Evolutionary conservation across 2,797 vertebrate genomes (phyloP), one percentile per base, ranked within the genome.

Genomic region (Xiphophorus birchmanni): DNA sequence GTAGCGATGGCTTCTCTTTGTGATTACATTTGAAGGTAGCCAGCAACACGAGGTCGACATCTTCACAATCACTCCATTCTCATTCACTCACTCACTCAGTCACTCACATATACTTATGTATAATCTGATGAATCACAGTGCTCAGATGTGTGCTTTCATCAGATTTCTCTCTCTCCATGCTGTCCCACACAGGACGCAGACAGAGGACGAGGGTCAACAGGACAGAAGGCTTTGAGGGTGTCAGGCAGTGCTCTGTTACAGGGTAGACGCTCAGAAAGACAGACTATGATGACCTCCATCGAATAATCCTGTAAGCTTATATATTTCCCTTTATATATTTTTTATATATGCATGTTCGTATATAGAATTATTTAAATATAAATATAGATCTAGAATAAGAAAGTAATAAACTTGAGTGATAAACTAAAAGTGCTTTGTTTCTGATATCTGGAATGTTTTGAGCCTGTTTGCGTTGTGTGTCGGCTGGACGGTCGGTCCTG

Each of bases 211-310:
- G 90, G 91, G 90, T 89, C 80, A 82, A 93, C 88, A 23, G 82
- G 90, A 94, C 94, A 91, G 86, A 95, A 95, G 95, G 94, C 94
- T 93, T 93, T 91, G 75, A 86, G 91, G 94, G 91, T 92, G 89
- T 94, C 89, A 93, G 94, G 95, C 95, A 95, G 95, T 94, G 94
- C 93, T 94, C 92, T 94, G 91, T 92, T 92, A 89, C 90, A 79
- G 84, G 91, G 87, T 84, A 78, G 88, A 93, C 79, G 21, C 82
- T 92, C 85, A 81, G 60, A 78, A 84, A 90, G 83, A 91, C 76
- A 40, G 81, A 93, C 84, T 10, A 82, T 78, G 82, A 89, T 83
- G 78, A 72, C 21, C 56, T 86, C 84, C 85, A 82, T 73, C 45
- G 0, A 85, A 54, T 54, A 78, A 84, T 89, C 86, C 85, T 84